These are phyloP conservation scores for zebrafish (Danio rerio) DNA, from an alignment of 2,113 vertebrate genomes.

Conservation along the genomic window GRCz12tu NC_133194.1:25608001-25608500, in stretches of 20 bases:
- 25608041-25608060: neutral
- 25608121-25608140: neutral
- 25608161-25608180: neutral
- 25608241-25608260: conserved; percentile 7
- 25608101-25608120: neutral
- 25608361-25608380: conserved; percentile 51
- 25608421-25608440: conserved; percentile 29
- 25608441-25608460: conserved; percentile 24
- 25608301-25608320: conserved; percentile 30
- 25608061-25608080: neutral
- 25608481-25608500: conserved; percentile 47
- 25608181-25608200: conserved; percentile 1
- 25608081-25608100: conserved; percentile 2
- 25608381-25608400: conserved; percentile 26
- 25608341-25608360: conserved; percentile 52
- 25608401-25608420: conserved; percentile 45
- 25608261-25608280: conserved; percentile 39
- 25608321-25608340: conserved; percentile 32
- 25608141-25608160: conserved; percentile 36
- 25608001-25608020: neutral
- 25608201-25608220: conserved; percentile 45
- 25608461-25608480: conserved; percentile 50
- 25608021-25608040: neutral
- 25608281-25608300: conserved; percentile 35
- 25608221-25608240: conserved; percentile 32